phyloP scores from a whole-genome alignment of 2,113 vertebrate species.

The Nematolebias whitei region DNA sequence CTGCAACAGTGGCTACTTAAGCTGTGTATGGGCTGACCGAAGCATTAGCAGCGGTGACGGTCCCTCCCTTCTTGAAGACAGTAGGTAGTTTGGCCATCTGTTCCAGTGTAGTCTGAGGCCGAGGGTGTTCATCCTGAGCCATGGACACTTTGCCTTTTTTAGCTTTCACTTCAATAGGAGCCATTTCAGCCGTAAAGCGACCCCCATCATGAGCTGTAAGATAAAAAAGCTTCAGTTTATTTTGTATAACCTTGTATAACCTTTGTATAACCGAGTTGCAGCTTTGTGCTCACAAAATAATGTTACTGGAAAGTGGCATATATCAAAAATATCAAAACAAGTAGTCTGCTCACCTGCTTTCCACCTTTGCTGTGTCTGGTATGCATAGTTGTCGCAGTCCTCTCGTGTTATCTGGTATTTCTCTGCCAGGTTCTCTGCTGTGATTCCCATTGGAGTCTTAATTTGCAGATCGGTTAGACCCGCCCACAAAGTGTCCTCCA shows the following conservation, averaged over 20 bases:
- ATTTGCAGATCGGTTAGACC: slow-evolving; percentile 87
- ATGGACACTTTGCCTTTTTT: slow-evolving; percentile 89
- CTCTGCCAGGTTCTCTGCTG: slow-evolving; percentile 94
- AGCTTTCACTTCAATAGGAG: slow-evolving; percentile 90
- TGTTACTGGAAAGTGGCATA: not conserved
- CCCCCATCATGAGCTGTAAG: slow-evolving; percentile 88
- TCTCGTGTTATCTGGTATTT: slow-evolving; percentile 88
- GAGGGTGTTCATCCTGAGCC: slow-evolving; percentile 91
- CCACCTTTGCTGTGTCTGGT: slow-evolving; percentile 91
- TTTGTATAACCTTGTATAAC: not conserved
- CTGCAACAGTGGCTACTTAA: not conserved
- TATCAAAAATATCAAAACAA: not conserved
- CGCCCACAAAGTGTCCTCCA: slow-evolving; percentile 93
- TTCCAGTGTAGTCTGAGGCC: slow-evolving; percentile 90
- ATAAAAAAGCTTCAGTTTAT: slow-evolving; percentile 5
- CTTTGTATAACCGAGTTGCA: no score
- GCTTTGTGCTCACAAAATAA: not conserved
- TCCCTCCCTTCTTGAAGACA: slow-evolving; percentile 94
- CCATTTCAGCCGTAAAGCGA: slow-evolving; percentile 88
- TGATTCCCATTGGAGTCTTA: slow-evolving; percentile 90
- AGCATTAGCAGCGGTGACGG: slow-evolving; percentile 93
- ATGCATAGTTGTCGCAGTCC: slow-evolving; percentile 87
- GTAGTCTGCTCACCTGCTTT: slow-evolving; percentile 84
- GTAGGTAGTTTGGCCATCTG: slow-evolving; percentile 87
- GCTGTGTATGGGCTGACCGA: slow-evolving; percentile 81